Conservation (phyloP, 1,140 invertebrate species). For the Pentalonia nigronervosa region DNA sequence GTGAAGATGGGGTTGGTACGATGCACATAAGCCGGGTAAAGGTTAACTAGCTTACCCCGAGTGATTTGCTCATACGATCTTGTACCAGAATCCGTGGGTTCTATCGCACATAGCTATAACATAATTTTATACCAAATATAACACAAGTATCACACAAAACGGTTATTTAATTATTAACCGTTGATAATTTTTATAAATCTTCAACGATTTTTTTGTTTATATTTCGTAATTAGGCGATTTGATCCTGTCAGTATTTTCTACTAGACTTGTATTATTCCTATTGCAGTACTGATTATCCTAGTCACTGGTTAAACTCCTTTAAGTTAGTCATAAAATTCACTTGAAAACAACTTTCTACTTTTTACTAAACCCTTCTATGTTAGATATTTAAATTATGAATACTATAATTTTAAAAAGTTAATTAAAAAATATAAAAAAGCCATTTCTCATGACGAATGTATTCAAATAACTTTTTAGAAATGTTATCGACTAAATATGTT, state of each 20-base stretch:
- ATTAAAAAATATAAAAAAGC: no score
- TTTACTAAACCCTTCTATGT: no score
- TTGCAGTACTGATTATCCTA: background rate
- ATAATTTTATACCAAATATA: background rate
- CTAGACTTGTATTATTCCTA: background rate
- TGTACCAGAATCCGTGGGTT: background rate
- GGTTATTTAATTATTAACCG: background rate
- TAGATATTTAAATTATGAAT: no score
- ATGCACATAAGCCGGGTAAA: background rate
- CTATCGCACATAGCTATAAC: background rate
- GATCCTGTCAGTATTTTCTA: background rate
- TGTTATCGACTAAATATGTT: no score
- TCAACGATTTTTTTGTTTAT: background rate
- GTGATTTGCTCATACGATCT: background rate
- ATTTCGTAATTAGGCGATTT: background rate
- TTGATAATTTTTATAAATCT: background rate
- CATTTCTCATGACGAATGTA: no score
- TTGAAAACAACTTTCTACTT: background rate
- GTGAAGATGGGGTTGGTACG: background rate
- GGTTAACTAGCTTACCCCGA: background rate
- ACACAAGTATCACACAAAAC: background rate
- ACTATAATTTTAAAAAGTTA: no score
- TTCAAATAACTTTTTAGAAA: no score
- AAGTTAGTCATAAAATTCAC: background rate
- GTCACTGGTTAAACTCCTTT: background rate